These are phyloP conservation scores for Limnephilus marmoratus DNA, from an alignment of 2,888 invertebrate species.

Conservation along the genomic window DNA sequence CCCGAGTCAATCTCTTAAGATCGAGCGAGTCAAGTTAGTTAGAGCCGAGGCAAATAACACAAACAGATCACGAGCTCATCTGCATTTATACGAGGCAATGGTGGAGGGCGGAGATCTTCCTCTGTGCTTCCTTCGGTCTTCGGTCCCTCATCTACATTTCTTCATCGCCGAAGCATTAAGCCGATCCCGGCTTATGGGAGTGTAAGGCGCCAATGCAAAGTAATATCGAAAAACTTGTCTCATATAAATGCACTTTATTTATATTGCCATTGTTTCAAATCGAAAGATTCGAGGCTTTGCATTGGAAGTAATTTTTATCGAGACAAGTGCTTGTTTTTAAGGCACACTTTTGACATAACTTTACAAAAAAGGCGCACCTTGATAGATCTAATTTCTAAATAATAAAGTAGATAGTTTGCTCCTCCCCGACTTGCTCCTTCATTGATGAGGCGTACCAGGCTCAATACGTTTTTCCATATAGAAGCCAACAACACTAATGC, in stretches of 20 bases:
- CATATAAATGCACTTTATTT: conserved; percentile 35
- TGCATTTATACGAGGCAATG: conserved; percentile 65
- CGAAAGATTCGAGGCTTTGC: background rate
- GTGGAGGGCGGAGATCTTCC: conserved; percentile 4
- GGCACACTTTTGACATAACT: background rate
- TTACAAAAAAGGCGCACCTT: too few relatives aligned
- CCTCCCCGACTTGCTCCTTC: too few relatives aligned
- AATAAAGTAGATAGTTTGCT: too few relatives aligned
- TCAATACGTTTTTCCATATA: too few relatives aligned
- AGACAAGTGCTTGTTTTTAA: background rate
- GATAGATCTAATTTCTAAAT: too few relatives aligned
- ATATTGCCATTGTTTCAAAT: background rate
- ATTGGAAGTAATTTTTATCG: background rate
- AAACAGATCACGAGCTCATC: conserved; percentile 65
- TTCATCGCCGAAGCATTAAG: conserved; percentile 49
- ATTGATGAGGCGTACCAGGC: too few relatives aligned
- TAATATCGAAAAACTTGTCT: conserved; percentile 28
- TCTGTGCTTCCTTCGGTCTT: conserved; percentile 35
- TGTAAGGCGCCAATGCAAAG: background rate
- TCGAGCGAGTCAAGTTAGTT: conserved; percentile 45
- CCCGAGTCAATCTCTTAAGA: conserved; percentile 25
- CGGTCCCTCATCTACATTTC: conserved; percentile 50
- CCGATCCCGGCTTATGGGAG: conserved; percentile 2
- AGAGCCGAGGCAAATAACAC: conserved; percentile 62
- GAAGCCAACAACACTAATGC: too few relatives aligned